Percentiles rank a stretch among this genome's conserved stretches.
Evolutionary conservation across 2,888 invertebrate species (phyloP).

Genomic region (Cantharis lateralis): DNA sequence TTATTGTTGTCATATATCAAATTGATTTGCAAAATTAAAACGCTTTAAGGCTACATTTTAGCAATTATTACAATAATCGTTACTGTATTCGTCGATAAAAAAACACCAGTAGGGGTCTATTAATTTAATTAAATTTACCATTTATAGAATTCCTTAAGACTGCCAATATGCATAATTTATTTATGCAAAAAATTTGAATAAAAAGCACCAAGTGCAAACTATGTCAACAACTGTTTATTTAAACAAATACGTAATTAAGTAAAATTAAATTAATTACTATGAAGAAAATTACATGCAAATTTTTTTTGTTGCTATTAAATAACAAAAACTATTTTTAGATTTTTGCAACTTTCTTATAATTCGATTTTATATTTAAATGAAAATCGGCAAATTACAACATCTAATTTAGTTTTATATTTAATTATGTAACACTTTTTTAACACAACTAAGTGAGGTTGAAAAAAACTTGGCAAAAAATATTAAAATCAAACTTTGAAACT

Average conservation of each 20-base stretch:
- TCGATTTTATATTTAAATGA: background rate
- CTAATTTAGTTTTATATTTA: background rate
- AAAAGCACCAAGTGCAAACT: background rate
- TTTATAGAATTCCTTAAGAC: constrained; percentile 10
- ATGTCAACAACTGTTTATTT: constrained; percentile 2
- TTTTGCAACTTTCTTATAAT: background rate
- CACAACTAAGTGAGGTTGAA: background rate
- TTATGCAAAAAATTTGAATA: background rate
- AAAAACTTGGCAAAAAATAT: background rate
- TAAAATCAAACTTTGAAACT: background rate
- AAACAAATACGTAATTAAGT: background rate
- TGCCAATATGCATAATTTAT: constrained; percentile 7
- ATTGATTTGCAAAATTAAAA: constrained; percentile 13
- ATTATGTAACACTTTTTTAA: background rate
- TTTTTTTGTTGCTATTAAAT: background rate
- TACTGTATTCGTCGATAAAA: constrained; percentile 6
- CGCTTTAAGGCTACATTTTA: constrained; percentile 8
- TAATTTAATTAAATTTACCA: constrained; percentile 19
- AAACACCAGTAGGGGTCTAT: constrained; percentile 18
- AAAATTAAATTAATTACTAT: background rate
- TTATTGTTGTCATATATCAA: constrained; percentile 16
- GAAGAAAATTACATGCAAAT: background rate
- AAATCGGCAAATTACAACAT: background rate
- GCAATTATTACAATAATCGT: constrained; percentile 7
- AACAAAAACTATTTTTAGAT: background rate